These are phyloP conservation scores for Pipistrellus kuhlii DNA, from an alignment of 2,797 vertebrate species.

Conservation along the genomic window DNA sequence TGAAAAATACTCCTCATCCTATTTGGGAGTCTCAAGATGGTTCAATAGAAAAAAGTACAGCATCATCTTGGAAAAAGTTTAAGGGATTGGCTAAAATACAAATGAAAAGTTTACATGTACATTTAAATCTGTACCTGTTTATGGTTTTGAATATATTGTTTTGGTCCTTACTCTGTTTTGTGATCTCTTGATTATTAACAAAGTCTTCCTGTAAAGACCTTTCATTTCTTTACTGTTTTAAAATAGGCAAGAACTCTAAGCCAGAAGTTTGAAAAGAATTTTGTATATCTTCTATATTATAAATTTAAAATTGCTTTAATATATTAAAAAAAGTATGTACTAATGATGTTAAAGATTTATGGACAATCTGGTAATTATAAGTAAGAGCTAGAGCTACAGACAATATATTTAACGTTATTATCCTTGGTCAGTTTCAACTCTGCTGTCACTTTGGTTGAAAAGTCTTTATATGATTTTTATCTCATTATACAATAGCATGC, in stretches of 20 bases:
- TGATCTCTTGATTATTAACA: slow-evolving; percentile 4
- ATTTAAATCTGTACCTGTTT: not conserved
- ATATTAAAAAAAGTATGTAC: not conserved
- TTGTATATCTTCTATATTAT: not conserved
- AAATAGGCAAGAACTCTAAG: not conserved
- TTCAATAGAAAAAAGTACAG: slow-evolving; percentile 23
- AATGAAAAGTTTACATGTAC: not conserved
- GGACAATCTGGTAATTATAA: not conserved
- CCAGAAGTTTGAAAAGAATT: slow-evolving; percentile 26
- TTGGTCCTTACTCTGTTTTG: not conserved
- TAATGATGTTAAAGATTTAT: not conserved
- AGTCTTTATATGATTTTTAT: not conserved
- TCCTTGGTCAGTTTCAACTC: not conserved
- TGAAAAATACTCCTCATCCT: slow-evolving; percentile 38
- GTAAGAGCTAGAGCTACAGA: not conserved
- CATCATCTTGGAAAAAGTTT: slow-evolving; percentile 28
- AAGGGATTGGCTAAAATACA: not conserved
- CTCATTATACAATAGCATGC: not conserved
- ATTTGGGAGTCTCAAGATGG: not conserved
- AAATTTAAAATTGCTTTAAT: slow-evolving; percentile 28
- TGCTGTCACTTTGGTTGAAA: not conserved
- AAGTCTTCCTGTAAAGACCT: not conserved
- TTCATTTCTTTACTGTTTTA: slow-evolving; percentile 37
- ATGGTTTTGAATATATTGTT: not conserved
- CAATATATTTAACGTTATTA: not conserved